Evolutionary conservation across 2,797 vertebrate genomes (phyloP).

Genomic region (Labroides dimidiatus): DNA sequence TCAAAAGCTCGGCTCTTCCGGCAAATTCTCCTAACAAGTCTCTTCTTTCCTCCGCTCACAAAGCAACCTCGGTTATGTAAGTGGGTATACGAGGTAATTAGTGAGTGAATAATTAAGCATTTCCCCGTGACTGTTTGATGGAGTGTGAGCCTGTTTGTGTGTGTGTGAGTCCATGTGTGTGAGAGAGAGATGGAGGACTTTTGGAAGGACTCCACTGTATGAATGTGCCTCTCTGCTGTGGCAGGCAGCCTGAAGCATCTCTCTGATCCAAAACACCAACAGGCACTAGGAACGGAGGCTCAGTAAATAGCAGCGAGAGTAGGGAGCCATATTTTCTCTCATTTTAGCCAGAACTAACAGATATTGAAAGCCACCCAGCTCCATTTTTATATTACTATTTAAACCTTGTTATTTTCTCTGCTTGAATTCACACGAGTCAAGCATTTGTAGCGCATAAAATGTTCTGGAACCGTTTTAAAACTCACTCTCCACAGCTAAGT

Average conservation of each 20-base stretch:
- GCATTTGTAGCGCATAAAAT: conserved; percentile 23
- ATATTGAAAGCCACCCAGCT: conserved; percentile 58
- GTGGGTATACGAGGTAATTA: conserved; percentile 71
- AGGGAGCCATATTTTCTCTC: conserved; percentile 51
- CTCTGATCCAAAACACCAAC: conserved; percentile 62
- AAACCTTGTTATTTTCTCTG: conserved; percentile 30
- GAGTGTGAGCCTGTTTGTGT: conserved; percentile 31
- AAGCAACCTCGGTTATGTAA: conserved; percentile 74
- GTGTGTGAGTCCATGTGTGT: conserved; percentile 19
- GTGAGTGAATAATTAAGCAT: conserved; percentile 75
- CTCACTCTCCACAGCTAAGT: conserved; percentile 14
- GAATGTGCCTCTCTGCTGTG: conserved; percentile 65
- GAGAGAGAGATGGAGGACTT: conserved; percentile 58
- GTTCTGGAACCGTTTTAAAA: conserved; percentile 26
- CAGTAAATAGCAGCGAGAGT: conserved; percentile 35
- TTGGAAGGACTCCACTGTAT: conserved; percentile 74
- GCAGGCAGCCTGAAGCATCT: conserved; percentile 58
- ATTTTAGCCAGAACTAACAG: conserved; percentile 45
- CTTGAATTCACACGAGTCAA: conserved; percentile 32
- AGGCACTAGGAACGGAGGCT: conserved; percentile 43
- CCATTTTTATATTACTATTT: conserved; percentile 40
- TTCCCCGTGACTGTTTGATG: conserved; percentile 66
- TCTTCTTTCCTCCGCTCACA: conserved; percentile 54
- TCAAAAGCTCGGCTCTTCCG: conserved; percentile 57
- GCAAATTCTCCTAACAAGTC: conserved; percentile 54